Conservation (phyloP, 2,113 vertebrate species). For the Nothoprocta perdicaria region DNA sequence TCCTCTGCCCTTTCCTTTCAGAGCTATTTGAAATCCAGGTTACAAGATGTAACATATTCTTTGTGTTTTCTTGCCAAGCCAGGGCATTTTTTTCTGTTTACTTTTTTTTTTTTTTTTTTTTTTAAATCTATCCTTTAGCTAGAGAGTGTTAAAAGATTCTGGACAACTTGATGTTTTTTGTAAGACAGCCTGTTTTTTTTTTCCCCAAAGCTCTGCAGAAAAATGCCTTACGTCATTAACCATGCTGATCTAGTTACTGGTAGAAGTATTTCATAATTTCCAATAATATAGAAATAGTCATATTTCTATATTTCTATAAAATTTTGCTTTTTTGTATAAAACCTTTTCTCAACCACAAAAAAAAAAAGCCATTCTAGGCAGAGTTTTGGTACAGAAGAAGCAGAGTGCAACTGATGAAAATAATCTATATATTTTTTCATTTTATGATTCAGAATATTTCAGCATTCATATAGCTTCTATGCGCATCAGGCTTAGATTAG, state of each 20-base stretch:
- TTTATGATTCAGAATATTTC: slow-evolving; percentile 7
- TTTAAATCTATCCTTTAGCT: neutral
- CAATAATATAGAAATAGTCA: slow-evolving; percentile 17
- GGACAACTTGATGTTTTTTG: neutral
- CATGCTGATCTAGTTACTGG: slow-evolving; percentile 50
- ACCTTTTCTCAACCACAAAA: slow-evolving; percentile 18
- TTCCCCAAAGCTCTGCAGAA: slow-evolving; percentile 9
- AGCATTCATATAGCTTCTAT: neutral
- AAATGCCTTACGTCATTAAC: slow-evolving; percentile 29
- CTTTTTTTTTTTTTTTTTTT: neutral
- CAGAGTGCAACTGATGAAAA: slow-evolving; percentile 13
- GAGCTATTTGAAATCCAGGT: neutral
- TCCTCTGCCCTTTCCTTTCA: neutral
- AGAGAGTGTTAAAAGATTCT: neutral
- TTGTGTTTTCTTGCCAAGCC: neutral
- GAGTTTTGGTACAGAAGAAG: slow-evolving; percentile 13
- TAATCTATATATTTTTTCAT: neutral
- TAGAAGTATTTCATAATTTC: slow-evolving; percentile 47
- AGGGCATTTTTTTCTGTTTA: neutral
- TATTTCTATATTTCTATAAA: slow-evolving; percentile 45
- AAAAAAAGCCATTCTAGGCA: slow-evolving; percentile 27
- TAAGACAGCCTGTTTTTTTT: slow-evolving; percentile 6
- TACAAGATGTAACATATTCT: neutral
- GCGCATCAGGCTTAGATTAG: neutral
- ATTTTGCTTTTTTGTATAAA: slow-evolving; percentile 45